These are phyloP conservation scores for Panthera leo DNA, from an alignment of 2,113 vertebrate species.

Conservation along the genomic window DNA sequence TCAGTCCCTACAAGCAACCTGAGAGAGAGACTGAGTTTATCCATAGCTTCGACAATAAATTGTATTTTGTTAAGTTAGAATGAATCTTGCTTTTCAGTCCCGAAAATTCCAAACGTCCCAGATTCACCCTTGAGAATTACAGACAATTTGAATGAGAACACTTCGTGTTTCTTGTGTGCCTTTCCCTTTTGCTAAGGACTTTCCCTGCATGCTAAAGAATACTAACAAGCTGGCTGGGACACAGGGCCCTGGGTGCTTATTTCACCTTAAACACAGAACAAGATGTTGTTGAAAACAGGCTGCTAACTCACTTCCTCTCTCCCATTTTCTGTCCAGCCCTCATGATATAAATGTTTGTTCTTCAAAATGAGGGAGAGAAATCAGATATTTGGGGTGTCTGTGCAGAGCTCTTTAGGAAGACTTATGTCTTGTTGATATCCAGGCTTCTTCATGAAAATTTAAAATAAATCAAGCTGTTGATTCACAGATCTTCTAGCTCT, in stretches of 20 bases:
- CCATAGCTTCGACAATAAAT: background rate
- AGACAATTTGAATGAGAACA: background rate
- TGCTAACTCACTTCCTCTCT: background rate
- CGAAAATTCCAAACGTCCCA: background rate
- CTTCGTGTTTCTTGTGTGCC: background rate
- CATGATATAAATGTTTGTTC: background rate
- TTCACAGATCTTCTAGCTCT: slow-evolving; percentile 25
- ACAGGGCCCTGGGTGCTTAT: background rate
- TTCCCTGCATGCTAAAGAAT: background rate
- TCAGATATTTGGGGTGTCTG: background rate
- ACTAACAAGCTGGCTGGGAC: background rate
- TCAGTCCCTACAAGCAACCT: background rate
- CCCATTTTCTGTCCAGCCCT: background rate
- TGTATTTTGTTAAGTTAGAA: background rate
- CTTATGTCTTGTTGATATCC: background rate
- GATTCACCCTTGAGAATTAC: background rate
- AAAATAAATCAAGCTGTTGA: slow-evolving; percentile 55
- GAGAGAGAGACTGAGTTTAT: background rate
- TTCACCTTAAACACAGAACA: background rate
- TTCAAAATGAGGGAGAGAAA: background rate
- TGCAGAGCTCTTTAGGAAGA: background rate
- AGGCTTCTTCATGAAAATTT: slow-evolving; percentile 37
- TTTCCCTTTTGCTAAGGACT: background rate
- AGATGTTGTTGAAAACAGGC: background rate
- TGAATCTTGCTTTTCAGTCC: background rate